These are phyloP conservation scores for Trypoxylus dichotomus DNA, from an alignment of 1,140 invertebrate genomes.

Conservation along the genomic window DNA sequence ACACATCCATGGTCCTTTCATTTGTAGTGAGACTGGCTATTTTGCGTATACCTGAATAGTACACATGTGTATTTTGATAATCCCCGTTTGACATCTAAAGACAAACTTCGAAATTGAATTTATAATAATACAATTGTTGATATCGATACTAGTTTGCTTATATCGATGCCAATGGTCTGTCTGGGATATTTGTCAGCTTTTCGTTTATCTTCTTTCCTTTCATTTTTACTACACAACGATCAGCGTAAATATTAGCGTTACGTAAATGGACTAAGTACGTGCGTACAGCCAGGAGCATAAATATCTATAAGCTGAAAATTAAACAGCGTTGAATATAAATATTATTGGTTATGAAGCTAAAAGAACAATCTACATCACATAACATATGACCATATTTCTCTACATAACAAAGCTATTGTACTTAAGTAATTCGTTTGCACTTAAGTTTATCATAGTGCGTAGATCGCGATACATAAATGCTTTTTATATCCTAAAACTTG, in stretches of 20 bases:
- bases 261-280: neutral
- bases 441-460: no score
- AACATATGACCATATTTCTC: no score
- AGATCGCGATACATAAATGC: no score
- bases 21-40: slow-evolving; percentile 21
- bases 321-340: neutral
- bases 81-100: slow-evolving; percentile 1
- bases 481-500: no score
- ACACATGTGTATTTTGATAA: neutral
- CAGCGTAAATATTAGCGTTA: neutral
- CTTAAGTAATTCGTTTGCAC: no score
- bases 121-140: neutral
- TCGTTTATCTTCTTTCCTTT: neutral
- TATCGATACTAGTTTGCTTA: neutral
- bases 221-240: neutral
- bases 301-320: neutral
- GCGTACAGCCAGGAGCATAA: neutral
- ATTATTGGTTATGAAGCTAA: no score
- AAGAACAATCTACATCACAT: no score
- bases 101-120: neutral
- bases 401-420: no score
- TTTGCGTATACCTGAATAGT: neutral
- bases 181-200: slow-evolving; percentile 10
- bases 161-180: neutral
- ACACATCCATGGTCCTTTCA: neutral